Conservation (phyloP, 2,888 invertebrate species). For the Nomada hirtipes region DNA sequence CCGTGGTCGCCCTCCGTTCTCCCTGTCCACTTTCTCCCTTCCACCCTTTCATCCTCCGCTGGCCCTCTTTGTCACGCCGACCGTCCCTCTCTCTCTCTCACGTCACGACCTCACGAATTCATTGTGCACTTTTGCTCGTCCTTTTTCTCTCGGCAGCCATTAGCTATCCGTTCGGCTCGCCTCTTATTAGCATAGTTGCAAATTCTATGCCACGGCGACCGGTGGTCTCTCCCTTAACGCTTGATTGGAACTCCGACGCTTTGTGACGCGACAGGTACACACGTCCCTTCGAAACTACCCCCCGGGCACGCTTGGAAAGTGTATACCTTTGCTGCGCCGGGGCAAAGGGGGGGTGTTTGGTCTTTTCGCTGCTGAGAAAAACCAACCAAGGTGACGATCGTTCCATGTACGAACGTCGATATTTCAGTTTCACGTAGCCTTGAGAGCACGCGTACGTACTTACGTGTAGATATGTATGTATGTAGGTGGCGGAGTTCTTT, state of each 20-base stretch:
- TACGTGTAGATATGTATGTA: not conserved
- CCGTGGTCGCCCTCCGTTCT: slow-evolving; percentile 79
- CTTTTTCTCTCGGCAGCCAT: slow-evolving; percentile 68
- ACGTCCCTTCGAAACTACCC: slow-evolving; percentile 52
- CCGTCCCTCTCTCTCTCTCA: slow-evolving; percentile 53
- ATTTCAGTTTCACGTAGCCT: slow-evolving; percentile 45
- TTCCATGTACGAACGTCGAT: slow-evolving; percentile 32
- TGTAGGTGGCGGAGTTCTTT: slow-evolving; percentile 36
- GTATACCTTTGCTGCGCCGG: slow-evolving; percentile 23
- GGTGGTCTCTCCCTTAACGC: slow-evolving; percentile 69
- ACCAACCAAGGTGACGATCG: slow-evolving; percentile 23
- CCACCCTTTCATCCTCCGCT: slow-evolving; percentile 64
- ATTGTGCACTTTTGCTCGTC: slow-evolving; percentile 76
- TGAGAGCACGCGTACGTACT: not conserved
- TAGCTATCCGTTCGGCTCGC: slow-evolving; percentile 72
- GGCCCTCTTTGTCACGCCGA: slow-evolving; percentile 59
- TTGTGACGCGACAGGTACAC: slow-evolving; percentile 63
- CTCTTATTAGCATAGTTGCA: slow-evolving; percentile 75
- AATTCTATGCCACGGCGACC: slow-evolving; percentile 73
- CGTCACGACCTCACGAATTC: slow-evolving; percentile 78
- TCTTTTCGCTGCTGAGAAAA: slow-evolving; percentile 16
- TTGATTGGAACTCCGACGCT: slow-evolving; percentile 70
- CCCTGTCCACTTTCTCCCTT: slow-evolving; percentile 67
- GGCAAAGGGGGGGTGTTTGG: slow-evolving; percentile 17
- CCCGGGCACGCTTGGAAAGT: slow-evolving; percentile 11